Base-by-base conservation (phyloP, 2,113 vertebrate genomes). In the Crotalus viridis region DNA sequence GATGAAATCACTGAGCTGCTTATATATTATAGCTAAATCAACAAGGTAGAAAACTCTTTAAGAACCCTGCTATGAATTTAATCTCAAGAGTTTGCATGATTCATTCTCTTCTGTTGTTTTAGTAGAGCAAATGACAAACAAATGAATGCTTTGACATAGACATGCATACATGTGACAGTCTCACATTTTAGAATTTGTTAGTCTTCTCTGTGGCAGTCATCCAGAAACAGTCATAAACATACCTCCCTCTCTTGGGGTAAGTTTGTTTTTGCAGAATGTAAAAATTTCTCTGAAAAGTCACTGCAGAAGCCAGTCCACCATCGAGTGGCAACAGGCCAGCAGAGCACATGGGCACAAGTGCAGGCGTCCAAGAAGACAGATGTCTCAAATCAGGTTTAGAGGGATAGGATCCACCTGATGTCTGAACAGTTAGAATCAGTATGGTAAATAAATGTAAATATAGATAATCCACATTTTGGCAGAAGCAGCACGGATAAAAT, bases 301-400 rank as follows among this genome's bases (percentile, higher is more conserved):
- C 95, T 93, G 95, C 96, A 93, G 96, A 95, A 96, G 95, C 93
- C 85, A 94, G 92, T 96, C 93, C 95, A 96, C 95, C 96, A 89
- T 91, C 59, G 96, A 94, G 95, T 74, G 97, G 97, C 96, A 39
- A 93, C 81, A 57, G 94, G 97, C 97, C 97, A 98, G 95, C 89
- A 96, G 96, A 96, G 97, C 48, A 93, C 95, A 95, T 97, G 96
- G 96, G 96, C 95, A 96, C 95, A 93, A 87, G 94, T 96, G 95
- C 94, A 94, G 91, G 94, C 96, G 96, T 97, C 97, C 90, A 90
- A 96, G 93, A 94, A 94, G 97, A 97, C 97, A 98, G 97, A 98
- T 98, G 97, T 96, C 97, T 97, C 97, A 96, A 95, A 97, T 98
- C 97, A 98, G 97, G 97, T 98, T 98, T 97, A 98, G 97, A 95